Base-by-base conservation (phyloP, 2,888 invertebrate genomes). In the Stegophylla sp. region DNA sequence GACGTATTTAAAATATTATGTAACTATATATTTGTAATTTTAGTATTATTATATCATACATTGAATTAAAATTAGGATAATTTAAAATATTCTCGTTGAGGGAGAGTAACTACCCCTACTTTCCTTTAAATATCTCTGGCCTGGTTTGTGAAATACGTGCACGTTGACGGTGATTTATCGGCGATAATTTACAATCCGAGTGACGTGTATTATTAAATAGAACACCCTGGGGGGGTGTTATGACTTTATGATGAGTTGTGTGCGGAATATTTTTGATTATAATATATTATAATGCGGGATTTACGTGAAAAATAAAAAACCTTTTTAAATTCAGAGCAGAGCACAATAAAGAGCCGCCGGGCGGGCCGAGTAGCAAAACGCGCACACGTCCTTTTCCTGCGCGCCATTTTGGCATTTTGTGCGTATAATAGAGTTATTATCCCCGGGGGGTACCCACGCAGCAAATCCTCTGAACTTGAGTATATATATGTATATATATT, bases 371-470 rank as follows among this genome's bases (percentile, higher is more conserved):
- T 23, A 64, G 51, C 17, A 10, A 26, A 51, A 51, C 13, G 48
- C 63, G 17, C 48, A 15, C 48, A 12, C 72, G 15, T 71, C 69
- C 13, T 41, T 23, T 15, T 23, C 20, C 26, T 15, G 20, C 10
- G 45, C 64, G n/a, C 9, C 75, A 53, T 66, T 66, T 53, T 9
- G 75, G 53, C 75, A n/a, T 66, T 76, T 53, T n/a, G n/a, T 51
- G 26, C 53, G 41, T 75, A 28, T 76, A 76, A 64, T 66, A 76
- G 51, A 76, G 66, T 66, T 76, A 76, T 66, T 53, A 66, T 74
- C 64, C 64, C 75, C 66, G 53, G 64, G 13, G 63, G 75, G 53
- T 66, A 53, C 75, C n/a, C 66, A n/a, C n/a, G 75, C 26, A 26
- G 53, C 53, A 53, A 34, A 34, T 34, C 41, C 34, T 4, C 45